Evolutionary conservation across 1,140 invertebrate genomes (phyloP).

Genomic region (Samia ricini): DNA sequence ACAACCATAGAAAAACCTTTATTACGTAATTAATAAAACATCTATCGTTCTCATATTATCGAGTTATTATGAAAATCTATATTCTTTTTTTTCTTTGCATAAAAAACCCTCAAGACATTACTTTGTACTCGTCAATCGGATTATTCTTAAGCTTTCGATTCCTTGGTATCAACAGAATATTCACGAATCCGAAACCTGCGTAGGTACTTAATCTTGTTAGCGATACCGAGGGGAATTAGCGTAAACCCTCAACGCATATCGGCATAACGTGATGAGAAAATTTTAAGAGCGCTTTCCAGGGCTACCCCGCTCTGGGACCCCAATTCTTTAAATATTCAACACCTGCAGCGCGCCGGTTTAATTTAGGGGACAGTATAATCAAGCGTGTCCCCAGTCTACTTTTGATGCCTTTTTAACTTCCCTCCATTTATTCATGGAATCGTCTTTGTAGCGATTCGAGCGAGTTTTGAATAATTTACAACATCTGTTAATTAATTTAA

Average conservation of each 20-base stretch:
- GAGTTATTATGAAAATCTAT: not conserved
- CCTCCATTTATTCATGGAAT: not conserved
- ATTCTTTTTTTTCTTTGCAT: not conserved
- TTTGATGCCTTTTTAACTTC: slow-evolving; percentile 35
- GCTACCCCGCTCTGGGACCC: not conserved
- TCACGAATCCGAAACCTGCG: slow-evolving; percentile 2
- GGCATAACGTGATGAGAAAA: slow-evolving; percentile 12
- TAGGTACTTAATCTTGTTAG: slow-evolving; percentile 13
- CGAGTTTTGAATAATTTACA: slow-evolving; percentile 5
- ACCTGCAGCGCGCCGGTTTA: slow-evolving; percentile 29
- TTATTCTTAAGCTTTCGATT: slow-evolving; percentile 17
- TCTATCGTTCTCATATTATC: not conserved
- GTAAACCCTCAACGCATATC: slow-evolving; percentile 3
- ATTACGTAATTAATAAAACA: not conserved
- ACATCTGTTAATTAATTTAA: slow-evolving; percentile 12
- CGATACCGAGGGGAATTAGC: slow-evolving; percentile 7
- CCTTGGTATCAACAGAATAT: slow-evolving; percentile 8
- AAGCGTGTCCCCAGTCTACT: slow-evolving; percentile 22
- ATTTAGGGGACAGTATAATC: slow-evolving; percentile 35
- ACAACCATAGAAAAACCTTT: not conserved
- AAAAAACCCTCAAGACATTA: slow-evolving; percentile 6
- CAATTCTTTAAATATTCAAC: slow-evolving; percentile 37
- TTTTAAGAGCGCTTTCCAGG: not conserved
- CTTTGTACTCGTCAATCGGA: slow-evolving; percentile 5
- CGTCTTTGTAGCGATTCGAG: not conserved